These are phyloP conservation scores for Diplodus puntazzo DNA, from an alignment of 2,797 vertebrate species.

Conservation along the genomic window DNA sequence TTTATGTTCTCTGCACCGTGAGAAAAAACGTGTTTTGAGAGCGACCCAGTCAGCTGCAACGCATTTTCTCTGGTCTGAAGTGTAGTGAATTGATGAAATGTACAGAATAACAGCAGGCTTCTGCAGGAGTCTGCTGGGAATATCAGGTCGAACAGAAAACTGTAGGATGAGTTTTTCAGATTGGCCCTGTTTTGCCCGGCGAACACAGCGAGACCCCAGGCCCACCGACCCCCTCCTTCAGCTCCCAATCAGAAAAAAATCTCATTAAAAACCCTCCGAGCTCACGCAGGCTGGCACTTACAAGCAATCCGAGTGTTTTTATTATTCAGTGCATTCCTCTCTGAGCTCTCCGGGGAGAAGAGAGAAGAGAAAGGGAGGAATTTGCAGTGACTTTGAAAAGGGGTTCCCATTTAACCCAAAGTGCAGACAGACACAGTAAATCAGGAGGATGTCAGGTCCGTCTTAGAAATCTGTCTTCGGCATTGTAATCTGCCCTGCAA, in stretches of 20 bases:
- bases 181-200: conserved; percentile 2
- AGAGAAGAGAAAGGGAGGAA: conserved; percentile 58
- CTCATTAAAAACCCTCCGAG: conserved; percentile 56
- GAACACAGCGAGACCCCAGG: conserved; percentile 17
- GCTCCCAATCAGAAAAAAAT: conserved; percentile 57
- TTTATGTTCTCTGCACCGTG: conserved; percentile 38
- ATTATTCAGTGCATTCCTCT: conserved; percentile 70
- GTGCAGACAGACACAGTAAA: conserved; percentile 52
- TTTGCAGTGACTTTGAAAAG: conserved; percentile 54
- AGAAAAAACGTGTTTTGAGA: conserved; percentile 41
- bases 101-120: not conserved
- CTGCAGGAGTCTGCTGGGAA: not conserved
- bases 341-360: conserved; percentile 49
- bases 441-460: conserved; percentile 42
- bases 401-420: conserved; percentile 49
- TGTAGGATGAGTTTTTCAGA: conserved; percentile 14
- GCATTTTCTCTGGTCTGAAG: conserved; percentile 44
- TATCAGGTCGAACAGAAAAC: not conserved
- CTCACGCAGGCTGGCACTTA: conserved; percentile 56
- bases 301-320: conserved; percentile 57
- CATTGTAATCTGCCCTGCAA: conserved; percentile 20
- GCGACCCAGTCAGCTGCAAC: conserved; percentile 23
- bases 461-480: conserved; percentile 30
- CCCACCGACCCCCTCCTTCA: not conserved
- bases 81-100: conserved; percentile 30